Percentiles rank a stretch among this genome's conserved stretches.
These are phyloP conservation scores for Polypedilum vanderplanki DNA, from an alignment of 1,140 invertebrate genomes.

Conservation along the genomic window DNA sequence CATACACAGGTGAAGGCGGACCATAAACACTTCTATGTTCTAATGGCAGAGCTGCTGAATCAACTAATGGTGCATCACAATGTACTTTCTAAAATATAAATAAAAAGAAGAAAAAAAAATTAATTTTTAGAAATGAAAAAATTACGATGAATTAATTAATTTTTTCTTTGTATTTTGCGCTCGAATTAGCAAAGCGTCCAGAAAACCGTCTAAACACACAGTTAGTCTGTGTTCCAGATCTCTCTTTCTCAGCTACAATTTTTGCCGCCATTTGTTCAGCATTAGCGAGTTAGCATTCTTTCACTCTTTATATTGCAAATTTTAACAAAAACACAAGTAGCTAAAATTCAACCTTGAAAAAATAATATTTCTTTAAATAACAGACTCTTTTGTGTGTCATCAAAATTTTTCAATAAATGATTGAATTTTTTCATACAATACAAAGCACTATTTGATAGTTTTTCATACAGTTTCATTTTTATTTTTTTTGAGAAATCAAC, in stretches of 20 bases:
- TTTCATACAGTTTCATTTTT: too few species aligned
- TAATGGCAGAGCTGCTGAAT: slow-evolving; percentile 68
- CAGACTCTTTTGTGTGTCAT: too few species aligned
- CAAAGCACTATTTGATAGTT: too few species aligned
- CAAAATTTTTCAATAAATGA: too few species aligned
- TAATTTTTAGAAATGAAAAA: neutral
- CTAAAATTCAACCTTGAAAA: too few species aligned
- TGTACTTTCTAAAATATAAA: slow-evolving; percentile 55
- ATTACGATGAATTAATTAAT: neutral
- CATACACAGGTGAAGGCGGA: slow-evolving; percentile 51
- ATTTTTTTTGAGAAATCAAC: too few species aligned
- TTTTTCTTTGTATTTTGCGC: neutral
- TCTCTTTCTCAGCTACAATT: neutral
- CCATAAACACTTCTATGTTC: slow-evolving; percentile 70
- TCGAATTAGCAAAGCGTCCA: slow-evolving; percentile 25
- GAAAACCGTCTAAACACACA: slow-evolving; percentile 4
- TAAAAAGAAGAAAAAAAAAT: slow-evolving; percentile 29
- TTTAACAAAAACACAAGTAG: too few species aligned
- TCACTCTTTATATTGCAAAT: neutral
- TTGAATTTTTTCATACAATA: too few species aligned
- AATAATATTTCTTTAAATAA: too few species aligned
- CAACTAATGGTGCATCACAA: slow-evolving; percentile 64
- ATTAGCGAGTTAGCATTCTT: neutral
- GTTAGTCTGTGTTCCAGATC: neutral
- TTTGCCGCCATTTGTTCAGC: neutral